Evolutionary conservation across 2,888 invertebrate species (phyloP), one percentile per base, ranked within the genome.

Genomic region (Habroteleia sp.): DNA sequence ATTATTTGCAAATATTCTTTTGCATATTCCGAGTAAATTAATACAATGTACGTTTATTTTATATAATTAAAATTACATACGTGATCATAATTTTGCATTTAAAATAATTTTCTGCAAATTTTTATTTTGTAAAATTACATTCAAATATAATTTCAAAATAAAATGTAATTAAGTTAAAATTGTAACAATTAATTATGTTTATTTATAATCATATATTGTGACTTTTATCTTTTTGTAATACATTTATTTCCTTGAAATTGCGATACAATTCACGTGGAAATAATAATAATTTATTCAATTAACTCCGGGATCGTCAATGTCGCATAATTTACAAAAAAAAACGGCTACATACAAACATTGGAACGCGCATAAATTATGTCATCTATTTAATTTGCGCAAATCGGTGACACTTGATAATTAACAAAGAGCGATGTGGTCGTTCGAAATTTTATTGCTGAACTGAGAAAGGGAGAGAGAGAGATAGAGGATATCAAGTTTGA

Each of bases 211-310:
- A n/a, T n/a, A n/a, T n/a, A n/a, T n/a, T n/a, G n/a, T n/a, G n/a
- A n/a, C n/a, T n/a, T n/a, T n/a, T n/a, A n/a, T n/a, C n/a, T n/a
- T n/a, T n/a, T n/a, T n/a, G n/a, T n/a, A n/a, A n/a, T n/a, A n/a
- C n/a, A n/a, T n/a, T n/a, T n/a, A n/a, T n/a, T n/a, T 20, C 20
- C 20, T 2, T 20, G 20, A 20, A 20, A 20, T 50, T 35, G 50
- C 13, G 16, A 37, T 2, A 50, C 35, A 37, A 52, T 37, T 54
- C 17, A 11, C 3, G 23, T 31, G 33, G 8, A 42, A 13, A 35
- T 42, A 58, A n/a, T n/a, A n/a, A 58, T 58, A 33, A 58, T 42
- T 31, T 39, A 42, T 42, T 42, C 42, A 33, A 42, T 58, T 58
- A 56, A 17, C 29, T 58, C 8, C 25, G 2, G 17, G 11, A 33